Evolutionary conservation across 1,140 invertebrate genomes (phyloP), one percentile per base, ranked within the genome.

Genomic region (Thaumatotibia leucotreta): DNA sequence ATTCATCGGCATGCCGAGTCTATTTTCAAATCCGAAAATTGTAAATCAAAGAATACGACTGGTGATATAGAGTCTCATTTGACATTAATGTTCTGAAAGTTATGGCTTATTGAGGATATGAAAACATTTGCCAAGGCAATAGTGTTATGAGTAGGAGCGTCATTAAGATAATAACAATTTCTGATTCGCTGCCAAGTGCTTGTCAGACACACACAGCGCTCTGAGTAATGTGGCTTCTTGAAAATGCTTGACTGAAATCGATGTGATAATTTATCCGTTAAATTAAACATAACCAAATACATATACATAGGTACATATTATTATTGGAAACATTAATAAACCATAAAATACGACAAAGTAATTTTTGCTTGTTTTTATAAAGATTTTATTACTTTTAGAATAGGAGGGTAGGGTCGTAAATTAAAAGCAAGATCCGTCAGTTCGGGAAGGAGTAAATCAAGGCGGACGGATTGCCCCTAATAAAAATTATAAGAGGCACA

Each of bases 401-500:
- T 79, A 83, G 77, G 82, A 78, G 86, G 86, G 86, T 86, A 76
- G 72, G 79, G 83, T 81, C 85, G 85, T 91, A 91, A 91, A 91
- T 91, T 88, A 89, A 89, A 89, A 84, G 74, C 85, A 86, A 89
- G 84, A 91, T 91, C 86, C 85, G 84, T 91, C 88, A 91, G 88
- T 88, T 87, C 86, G 86, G 88, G 85, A 89, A 91, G 84, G 72
- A 88, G 86, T 91, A 91, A 91, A 91, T 91, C 88, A 91, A 89
- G 83, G 64, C 78, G 82, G 88, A 89, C 86, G 88, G 86, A 91
- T 91, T 88, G 86, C 86, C 85, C 82, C 86, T 87, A 89, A 89
- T 91, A 91, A 91, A 91, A 90, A 90, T 90, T 90, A 90, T 90
- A 90, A 90, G 82, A 87, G 80, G 86, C 88, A 90, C 88, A 90